A percentile compares a stretch with the other conserved stretches of the same genome.
Conservation (phyloP, 2,113 vertebrate species). For the Puffinus mauretanicus region DNA sequence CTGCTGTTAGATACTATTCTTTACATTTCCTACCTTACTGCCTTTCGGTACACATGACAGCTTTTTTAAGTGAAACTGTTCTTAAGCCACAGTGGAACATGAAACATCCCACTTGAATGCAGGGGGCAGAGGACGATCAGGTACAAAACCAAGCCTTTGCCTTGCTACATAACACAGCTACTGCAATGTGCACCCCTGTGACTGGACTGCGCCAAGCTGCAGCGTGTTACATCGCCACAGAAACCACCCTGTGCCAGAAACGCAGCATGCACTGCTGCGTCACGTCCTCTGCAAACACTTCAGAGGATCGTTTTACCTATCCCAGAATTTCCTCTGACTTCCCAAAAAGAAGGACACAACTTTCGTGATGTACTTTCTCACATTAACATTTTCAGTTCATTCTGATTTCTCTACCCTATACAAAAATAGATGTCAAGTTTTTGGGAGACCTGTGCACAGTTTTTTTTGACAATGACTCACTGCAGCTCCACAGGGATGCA, state of each 20-base stretch:
- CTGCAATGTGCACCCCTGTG: neutral
- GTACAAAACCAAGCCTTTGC: neutral
- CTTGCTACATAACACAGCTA: neutral
- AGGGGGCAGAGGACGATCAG: neutral
- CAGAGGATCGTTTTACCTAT: neutral
- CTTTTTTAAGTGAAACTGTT: neutral
- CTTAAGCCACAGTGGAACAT: neutral
- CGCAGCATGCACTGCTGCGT: neutral
- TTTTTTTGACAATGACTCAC: neutral
- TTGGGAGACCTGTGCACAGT: neutral
- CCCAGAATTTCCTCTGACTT: neutral
- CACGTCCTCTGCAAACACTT: neutral
- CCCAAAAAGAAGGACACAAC: neutral
- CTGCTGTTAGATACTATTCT: neutral
- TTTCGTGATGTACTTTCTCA: neutral
- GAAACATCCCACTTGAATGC: neutral
- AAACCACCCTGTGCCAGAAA: neutral
- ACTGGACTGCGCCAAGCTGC: neutral
- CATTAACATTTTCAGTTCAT: neutral
- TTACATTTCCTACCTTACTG: neutral
- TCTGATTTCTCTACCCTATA: neutral
- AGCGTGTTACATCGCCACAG: neutral
- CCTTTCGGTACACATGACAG: accelerated
- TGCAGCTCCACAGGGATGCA: neutral
- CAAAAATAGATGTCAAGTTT: neutral